These are phyloP conservation scores for Pachymerium ferrugineum DNA, from an alignment of 2,888 invertebrate genomes.

Conservation along the genomic window DNA sequence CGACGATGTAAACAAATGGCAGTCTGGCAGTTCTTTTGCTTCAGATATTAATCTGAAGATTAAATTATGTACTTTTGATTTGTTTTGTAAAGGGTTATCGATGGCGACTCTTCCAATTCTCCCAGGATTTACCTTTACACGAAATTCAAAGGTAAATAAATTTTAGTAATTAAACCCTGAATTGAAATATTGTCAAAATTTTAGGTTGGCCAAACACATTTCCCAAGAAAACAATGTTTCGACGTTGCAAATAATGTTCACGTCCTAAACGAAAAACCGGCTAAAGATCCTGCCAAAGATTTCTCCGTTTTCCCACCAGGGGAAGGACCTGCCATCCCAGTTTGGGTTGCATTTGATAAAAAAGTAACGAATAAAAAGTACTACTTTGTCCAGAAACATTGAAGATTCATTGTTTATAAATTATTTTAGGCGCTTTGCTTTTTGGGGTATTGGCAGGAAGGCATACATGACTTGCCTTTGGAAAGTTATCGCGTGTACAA, in stretches of 20 bases:
- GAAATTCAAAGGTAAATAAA: not conserved
- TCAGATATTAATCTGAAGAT: not conserved
- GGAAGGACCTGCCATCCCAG: constrained; percentile 66
- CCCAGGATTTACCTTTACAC: not conserved
- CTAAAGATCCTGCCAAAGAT: constrained; percentile 43
- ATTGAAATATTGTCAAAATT: constrained; percentile 35
- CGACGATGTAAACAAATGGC: not conserved
- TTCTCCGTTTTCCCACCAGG: constrained; percentile 70
- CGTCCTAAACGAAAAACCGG: constrained; percentile 59
- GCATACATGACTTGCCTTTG: constrained; percentile 65
- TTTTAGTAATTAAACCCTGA: not conserved
- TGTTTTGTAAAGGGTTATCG: too few species aligned
- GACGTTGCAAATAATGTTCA: constrained; percentile 57
- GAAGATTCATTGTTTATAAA: not conserved
- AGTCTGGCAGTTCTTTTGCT: not conserved
- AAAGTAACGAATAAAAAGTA: not conserved
- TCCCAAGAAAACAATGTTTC: constrained; percentile 59
- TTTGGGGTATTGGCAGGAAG: constrained; percentile 73
- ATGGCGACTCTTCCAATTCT: not conserved
- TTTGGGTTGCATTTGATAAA: constrained; percentile 63
- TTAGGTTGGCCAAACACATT: constrained; percentile 60
- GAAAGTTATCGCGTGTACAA: constrained; percentile 66
- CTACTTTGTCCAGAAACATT: not conserved
- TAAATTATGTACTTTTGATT: not conserved
- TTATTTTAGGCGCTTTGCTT: constrained; percentile 63